Evolutionary conservation across 2,888 invertebrate species (phyloP).

Genomic region (Gymnoscelis rufifasciata): DNA sequence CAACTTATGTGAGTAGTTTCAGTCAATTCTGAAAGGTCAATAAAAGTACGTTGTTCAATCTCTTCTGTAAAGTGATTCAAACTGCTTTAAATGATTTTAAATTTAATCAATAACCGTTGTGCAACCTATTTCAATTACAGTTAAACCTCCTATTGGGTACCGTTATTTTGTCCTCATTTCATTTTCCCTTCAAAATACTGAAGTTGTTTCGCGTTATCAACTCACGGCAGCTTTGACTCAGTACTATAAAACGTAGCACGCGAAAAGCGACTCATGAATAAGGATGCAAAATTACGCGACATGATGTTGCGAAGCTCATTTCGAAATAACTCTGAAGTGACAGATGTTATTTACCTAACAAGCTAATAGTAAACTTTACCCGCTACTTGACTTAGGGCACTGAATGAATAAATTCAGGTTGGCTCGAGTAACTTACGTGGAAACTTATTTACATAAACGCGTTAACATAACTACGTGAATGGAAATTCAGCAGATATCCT

Average conservation of each 20-base stretch:
- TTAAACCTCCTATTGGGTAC: neutral
- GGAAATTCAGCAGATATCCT: slow-evolving; percentile 45
- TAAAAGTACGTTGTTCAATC: no score
- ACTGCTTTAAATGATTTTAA: no score
- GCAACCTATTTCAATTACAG: no score
- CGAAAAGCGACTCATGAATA: slow-evolving; percentile 17
- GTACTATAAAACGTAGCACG: slow-evolving; percentile 4
- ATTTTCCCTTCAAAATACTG: slow-evolving; percentile 2
- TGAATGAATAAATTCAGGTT: slow-evolving; percentile 47
- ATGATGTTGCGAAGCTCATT: slow-evolving; percentile 23
- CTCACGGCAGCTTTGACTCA: slow-evolving; percentile 3
- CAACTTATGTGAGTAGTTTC: no score
- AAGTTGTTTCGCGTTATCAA: slow-evolving; percentile 1
- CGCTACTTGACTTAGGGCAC: slow-evolving; percentile 32
- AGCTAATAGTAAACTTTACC: slow-evolving; percentile 33
- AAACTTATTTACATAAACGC: slow-evolving; percentile 63
- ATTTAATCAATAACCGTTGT: no score
- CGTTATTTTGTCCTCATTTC: neutral
- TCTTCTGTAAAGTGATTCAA: no score
- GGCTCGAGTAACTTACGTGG: slow-evolving; percentile 53
- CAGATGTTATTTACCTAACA: slow-evolving; percentile 22
- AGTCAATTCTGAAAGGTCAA: no score
- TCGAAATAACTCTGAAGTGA: slow-evolving; percentile 16
- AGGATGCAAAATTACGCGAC: slow-evolving; percentile 18
- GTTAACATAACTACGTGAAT: slow-evolving; percentile 49